Evolutionary conservation across 2,113 vertebrate species (phyloP), one percentile per base, ranked within the genome.

Genomic region (Bubo blakistoni): DNA sequence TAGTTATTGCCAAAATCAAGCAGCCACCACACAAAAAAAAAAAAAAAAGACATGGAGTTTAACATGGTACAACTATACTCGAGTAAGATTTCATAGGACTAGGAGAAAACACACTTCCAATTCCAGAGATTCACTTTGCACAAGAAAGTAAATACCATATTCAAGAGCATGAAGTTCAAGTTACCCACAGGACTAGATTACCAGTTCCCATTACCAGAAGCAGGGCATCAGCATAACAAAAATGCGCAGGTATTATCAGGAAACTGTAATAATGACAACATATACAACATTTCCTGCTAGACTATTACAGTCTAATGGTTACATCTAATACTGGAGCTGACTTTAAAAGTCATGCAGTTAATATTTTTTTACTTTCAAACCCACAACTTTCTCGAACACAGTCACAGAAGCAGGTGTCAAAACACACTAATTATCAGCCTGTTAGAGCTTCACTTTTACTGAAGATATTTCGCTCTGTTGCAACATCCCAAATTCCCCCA

Each of bases 371-470:
- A 22, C 62, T 88, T 91, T 72, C 58, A 77, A 95, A 66, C 49
- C 66, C 70, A 38, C 52, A 72, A 10, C 74, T 73, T 86, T 86
- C 49, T 80, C 49, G 81, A 88, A 88, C 57, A 67, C 38, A 81
- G 70, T 86, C 79, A 88, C 54, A 77, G 62, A 80, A 90, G 73
- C 21, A 42, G 66, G 87, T 92, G 90, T 93, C 92, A 91, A 82
- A 96, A 82, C 40, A 90, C 40, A 54, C 30, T 66, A 78, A 94
- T 92, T 90, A 90, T 58, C 90, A 88, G 92, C 16, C 66, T 85
- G 66, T 81, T 85, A 57, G 29, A 87, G 62, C 73, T 80, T 62
- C 54, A 40, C 36, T 85, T 81, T 32, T 69, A 78, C 81, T 79
- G 77, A 82, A 87, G 66, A 65, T 38, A 90, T 80, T 93, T 82